A percentile compares a stretch with the other conserved stretches of the same genome.
phyloP scores from a whole-genome alignment of 35 echinoderm and acorn worm species.

The Heliocidaris tuberculata region DNA sequence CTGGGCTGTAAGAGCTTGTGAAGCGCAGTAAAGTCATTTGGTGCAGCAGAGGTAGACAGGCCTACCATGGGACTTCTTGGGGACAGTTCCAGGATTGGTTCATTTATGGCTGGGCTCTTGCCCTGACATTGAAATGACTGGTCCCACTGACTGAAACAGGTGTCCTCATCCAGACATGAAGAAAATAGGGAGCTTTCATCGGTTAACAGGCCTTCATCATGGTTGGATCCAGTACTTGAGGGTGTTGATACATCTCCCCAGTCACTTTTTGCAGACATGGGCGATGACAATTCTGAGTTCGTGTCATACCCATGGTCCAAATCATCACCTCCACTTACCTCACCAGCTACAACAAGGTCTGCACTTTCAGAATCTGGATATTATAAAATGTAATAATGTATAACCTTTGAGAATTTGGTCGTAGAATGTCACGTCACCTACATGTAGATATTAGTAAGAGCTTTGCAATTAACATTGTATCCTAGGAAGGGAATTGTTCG shows the following conservation, averaged over 20 bases:
- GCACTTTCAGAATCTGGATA: constrained; percentile 66
- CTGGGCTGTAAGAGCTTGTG: constrained; percentile 38
- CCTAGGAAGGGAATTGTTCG: not conserved
- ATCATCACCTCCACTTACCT: constrained; percentile 51
- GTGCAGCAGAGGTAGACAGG: constrained; percentile 21
- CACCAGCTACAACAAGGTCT: constrained; percentile 48
- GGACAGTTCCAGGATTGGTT: not conserved
- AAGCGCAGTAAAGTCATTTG: constrained; percentile 27
- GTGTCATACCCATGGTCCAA: constrained; percentile 38
- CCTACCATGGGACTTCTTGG: constrained; percentile 55
- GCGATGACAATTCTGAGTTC: constrained; percentile 35
- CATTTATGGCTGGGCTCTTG: not conserved
- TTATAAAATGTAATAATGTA: constrained; percentile 63
- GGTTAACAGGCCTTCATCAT: not conserved
- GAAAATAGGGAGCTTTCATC: constrained; percentile 58
- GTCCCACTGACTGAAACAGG: constrained; percentile 15
- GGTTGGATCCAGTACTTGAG: constrained; percentile 29
- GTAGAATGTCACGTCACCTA: constrained; percentile 15
- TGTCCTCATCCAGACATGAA: constrained; percentile 41
- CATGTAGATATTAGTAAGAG: not conserved
- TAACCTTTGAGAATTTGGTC: constrained; percentile 36
- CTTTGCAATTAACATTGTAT: not conserved
- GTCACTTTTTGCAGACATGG: constrained; percentile 54
- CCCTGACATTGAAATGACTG: constrained; percentile 21
- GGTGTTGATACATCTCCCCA: constrained; percentile 52